phyloP scores from a whole-genome alignment of 2,797 vertebrate species.

The Octomys mimax region DNA sequence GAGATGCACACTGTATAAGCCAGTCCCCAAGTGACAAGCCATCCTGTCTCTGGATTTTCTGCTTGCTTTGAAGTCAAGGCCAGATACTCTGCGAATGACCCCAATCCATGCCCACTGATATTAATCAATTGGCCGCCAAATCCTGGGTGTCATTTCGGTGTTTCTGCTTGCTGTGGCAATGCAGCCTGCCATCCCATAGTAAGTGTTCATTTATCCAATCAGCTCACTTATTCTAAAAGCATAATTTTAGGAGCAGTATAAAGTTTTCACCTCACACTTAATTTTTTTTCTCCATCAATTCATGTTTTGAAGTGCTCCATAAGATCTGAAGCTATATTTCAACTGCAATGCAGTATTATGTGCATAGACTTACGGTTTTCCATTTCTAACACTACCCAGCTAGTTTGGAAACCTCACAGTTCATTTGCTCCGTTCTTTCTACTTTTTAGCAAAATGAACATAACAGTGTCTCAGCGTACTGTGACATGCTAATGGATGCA shows the following conservation, averaged over 20 bases:
- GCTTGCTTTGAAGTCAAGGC: no score
- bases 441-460: conserved; percentile 17
- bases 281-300: conserved; percentile 37
- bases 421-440: background rate
- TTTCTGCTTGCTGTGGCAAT: background rate
- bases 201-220: conserved; percentile 20
- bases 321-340: background rate
- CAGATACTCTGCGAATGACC: no score
- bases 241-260: background rate
- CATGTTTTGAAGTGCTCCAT: background rate
- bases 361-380: background rate
- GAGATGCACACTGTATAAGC: no score
- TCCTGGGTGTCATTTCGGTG: no score
- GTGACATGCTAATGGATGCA: background rate
- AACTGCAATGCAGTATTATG: background rate
- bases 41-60: no score
- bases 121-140: no score
- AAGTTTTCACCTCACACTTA: background rate
- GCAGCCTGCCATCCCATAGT: background rate
- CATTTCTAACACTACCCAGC: background rate
- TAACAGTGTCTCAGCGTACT: background rate
- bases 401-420: background rate
- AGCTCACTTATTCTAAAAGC: conserved; percentile 11
- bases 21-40: no score
- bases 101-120: no score